These are phyloP conservation scores for Zhuqinia jingwanae DNA, from an alignment of 2,888 invertebrate species.

Conservation along the genomic window DNA sequence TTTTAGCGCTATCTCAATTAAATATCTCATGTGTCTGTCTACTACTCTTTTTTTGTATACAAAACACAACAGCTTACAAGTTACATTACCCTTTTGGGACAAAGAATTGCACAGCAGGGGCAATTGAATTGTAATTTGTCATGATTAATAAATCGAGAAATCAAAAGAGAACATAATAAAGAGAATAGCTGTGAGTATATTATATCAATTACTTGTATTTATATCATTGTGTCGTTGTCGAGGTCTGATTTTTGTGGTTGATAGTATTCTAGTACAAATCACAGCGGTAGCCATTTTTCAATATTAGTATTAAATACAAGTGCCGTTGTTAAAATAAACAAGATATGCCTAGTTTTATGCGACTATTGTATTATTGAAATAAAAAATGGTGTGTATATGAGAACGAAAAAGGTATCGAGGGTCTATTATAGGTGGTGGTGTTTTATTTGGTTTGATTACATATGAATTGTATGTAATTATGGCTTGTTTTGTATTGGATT, in stretches of 20 bases:
- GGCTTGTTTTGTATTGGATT: not conserved
- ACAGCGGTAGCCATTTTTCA: slow-evolving; percentile 41
- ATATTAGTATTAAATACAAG: not conserved
- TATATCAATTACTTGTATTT: slow-evolving; percentile 19
- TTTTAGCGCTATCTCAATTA: not conserved
- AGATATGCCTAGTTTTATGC: not conserved
- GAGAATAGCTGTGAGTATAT: not conserved
- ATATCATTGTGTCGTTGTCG: not conserved
- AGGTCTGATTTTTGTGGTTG: slow-evolving; percentile 39
- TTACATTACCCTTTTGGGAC: too few species aligned
- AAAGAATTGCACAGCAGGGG: slow-evolving; percentile 33
- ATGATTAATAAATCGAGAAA: slow-evolving; percentile 33
- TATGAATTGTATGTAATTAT: not conserved
- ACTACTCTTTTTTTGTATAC: too few species aligned
- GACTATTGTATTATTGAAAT: not conserved
- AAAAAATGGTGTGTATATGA: not conserved
- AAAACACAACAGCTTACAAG: too few species aligned
- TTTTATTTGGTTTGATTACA: not conserved
- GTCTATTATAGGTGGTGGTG: not conserved
- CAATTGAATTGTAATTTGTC: slow-evolving; percentile 53
- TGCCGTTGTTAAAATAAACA: slow-evolving; percentile 6
- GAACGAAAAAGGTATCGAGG: not conserved
- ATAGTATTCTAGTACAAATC: slow-evolving; percentile 50
- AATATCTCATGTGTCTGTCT: not conserved
- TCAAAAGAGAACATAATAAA: not conserved